phyloP scores from a whole-genome alignment of 2,797 vertebrate species.

The Pseudotriccus pelzelni region DNA sequence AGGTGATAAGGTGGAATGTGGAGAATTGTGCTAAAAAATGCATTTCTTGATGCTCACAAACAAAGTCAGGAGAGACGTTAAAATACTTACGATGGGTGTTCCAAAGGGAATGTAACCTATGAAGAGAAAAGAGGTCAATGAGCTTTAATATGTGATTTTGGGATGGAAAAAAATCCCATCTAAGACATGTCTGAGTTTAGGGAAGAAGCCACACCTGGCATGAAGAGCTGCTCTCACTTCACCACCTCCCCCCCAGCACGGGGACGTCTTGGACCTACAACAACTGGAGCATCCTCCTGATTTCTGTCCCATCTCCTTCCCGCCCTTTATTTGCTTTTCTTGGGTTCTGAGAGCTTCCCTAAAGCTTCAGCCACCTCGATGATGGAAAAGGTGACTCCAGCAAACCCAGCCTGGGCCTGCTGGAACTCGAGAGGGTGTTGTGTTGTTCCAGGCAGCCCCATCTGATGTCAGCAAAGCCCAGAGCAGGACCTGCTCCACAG shows the following conservation, averaged over 20 bases:
- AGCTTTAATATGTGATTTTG: not conserved
- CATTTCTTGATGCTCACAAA: not conserved
- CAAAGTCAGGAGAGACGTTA: not conserved
- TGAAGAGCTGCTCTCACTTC: accelerated
- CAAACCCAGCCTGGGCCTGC: not conserved
- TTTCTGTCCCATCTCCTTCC: too few relatives aligned
- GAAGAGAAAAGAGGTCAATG: not conserved
- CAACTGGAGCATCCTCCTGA: not conserved
- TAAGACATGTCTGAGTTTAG: not conserved
- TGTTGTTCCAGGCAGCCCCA: not conserved
- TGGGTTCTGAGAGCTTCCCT: not conserved
- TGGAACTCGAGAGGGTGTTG: not conserved
- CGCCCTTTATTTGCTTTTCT: not conserved
- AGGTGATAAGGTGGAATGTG: not conserved
- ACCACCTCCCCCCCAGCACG: accelerated
- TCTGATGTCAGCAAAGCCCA: not conserved
- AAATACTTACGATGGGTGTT: constrained; percentile 89
- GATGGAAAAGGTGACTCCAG: not conserved
- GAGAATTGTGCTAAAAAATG: not conserved
- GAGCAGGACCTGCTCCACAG: not conserved
- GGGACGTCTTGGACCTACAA: not conserved
- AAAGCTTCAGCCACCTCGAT: not conserved
- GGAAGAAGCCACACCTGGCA: not conserved
- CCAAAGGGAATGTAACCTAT: constrained; percentile 94
- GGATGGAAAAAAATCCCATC: not conserved